Percentiles rank a stretch among this genome's conserved stretches.
Evolutionary conservation across 1,140 invertebrate genomes (phyloP).

Genomic region (Ylistrum balloti): DNA sequence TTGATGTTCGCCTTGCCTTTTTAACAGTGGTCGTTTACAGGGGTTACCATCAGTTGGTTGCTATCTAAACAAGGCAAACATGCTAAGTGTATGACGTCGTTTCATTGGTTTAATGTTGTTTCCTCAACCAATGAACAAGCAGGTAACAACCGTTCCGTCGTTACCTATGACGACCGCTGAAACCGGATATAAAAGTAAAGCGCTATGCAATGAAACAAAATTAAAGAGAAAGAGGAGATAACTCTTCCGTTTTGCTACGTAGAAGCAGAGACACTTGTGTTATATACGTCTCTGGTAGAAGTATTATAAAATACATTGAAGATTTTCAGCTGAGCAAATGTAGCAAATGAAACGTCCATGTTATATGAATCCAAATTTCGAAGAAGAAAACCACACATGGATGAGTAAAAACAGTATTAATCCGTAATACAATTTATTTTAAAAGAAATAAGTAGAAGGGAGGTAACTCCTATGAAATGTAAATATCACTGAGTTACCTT

Average conservation of each 20-base stretch:
- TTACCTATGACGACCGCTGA: constrained; percentile 15
- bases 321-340: no score
- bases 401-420: no score
- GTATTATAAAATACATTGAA: no score
- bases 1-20: constrained; percentile 38
- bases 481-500: no score
- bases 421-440: no score
- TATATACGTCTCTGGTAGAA: no score
- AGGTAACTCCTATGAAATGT: no score
- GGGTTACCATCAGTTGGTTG: constrained; percentile 37
- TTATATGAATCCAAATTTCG: no score
- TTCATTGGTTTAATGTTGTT: neutral
- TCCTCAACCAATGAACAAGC: neutral
- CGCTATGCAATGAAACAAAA: neutral
- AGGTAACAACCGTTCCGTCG: neutral
- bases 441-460: no score
- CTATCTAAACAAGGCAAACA: constrained; percentile 27
- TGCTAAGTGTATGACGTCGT: neutral
- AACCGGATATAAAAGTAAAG: constrained; percentile 16
- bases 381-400: no score
- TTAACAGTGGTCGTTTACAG: neutral
- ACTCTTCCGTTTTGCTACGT: neutral
- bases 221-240: neutral
- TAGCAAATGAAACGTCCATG: no score
- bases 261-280: no score